These are phyloP conservation scores for Argopecten irradians DNA, from an alignment of 1,140 invertebrate genomes.

Conservation along the genomic window DNA sequence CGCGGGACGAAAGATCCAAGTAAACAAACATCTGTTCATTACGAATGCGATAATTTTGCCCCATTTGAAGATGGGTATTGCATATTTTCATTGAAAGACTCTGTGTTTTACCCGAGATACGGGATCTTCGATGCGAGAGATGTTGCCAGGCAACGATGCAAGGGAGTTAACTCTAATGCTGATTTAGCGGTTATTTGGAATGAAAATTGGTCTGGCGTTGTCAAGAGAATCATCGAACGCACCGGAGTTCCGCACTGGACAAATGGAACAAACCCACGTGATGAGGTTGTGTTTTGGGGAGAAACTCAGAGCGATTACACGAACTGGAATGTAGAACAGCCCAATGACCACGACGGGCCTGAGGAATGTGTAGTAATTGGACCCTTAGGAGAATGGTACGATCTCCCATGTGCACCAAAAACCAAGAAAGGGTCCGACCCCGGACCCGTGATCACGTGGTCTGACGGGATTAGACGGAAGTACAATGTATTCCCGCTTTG, in stretches of 20 bases:
- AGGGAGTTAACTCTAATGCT: constrained; percentile 42
- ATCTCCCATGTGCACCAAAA: constrained; percentile 52
- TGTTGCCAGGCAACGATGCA: constrained; percentile 37
- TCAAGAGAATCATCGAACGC: constrained; percentile 29
- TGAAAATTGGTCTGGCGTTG: constrained; percentile 47
- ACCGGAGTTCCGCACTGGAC: constrained; percentile 48
- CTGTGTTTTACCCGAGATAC: constrained; percentile 46
- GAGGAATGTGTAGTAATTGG: constrained; percentile 52
- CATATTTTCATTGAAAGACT: constrained; percentile 49
- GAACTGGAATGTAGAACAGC: constrained; percentile 45
- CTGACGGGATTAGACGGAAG: constrained; percentile 37
- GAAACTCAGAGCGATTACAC: constrained; percentile 27
- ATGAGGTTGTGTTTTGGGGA: constrained; percentile 37
- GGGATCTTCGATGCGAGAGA: constrained; percentile 44
- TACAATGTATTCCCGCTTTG: constrained; percentile 52
- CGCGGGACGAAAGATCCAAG: constrained; percentile 27
- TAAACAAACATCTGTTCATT: constrained; percentile 40
- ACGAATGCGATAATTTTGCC: constrained; percentile 37
- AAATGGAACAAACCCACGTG: constrained; percentile 45
- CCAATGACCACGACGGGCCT: constrained; percentile 47
- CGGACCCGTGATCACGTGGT: constrained; percentile 50
- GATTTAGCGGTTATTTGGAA: constrained; percentile 45
- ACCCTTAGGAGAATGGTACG: constrained; percentile 48
- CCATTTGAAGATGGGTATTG: constrained; percentile 47
- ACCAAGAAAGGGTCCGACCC: constrained; percentile 30